Evolutionary conservation across 2,113 vertebrate species (phyloP), one percentile per base, ranked within the genome.

Genomic region (Tricholaema leucomelas): DNA sequence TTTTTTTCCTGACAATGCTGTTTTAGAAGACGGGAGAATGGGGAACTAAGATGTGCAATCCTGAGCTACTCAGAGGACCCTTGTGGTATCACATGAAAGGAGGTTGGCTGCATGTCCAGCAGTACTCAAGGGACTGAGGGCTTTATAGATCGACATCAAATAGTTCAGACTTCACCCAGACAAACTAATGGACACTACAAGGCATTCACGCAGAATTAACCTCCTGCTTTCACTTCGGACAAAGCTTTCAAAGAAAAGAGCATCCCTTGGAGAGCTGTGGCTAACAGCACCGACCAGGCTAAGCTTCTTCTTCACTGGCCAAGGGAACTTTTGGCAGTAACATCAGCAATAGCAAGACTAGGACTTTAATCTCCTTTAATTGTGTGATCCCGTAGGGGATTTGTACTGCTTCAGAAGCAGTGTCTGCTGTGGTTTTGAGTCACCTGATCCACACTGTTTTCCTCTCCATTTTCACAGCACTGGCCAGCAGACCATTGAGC

Each of bases 401-500:
- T 97, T 96, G 92, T 73, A 95, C 80, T 90, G 82, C 94, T 97
- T 94, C 73, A 87, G 93, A 97, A 97, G 95, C 93, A 94, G 40
- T 82, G 77, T 90, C 69, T 76, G 85, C 94, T 91, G 85, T 85
- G 87, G 87, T 92, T 96, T 91, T 78, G 83, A 95, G 89, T 94
- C 92, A 96, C 95, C 94, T 95, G 85, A 95, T 83, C 94, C 86
- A 87, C 91, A 84, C 94, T 96, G 88, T 94, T 94, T 93, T 77
- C 80, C 90, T 18, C 65, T 83, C 66, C 96, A 73, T 93, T 98
- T 97, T 90, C 97, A 89, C 64, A 96, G 88, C 54, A 46, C 65
- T 67, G 83, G 88, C 88, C 80, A 79, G 66, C 84, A 96, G 76
- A 90, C 78, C 33, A 27, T 87, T 73, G 91, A 79, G 85, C 93